Base-by-base conservation (phyloP, 1,140 invertebrate genomes). In the Hormaphis cornu region DNA sequence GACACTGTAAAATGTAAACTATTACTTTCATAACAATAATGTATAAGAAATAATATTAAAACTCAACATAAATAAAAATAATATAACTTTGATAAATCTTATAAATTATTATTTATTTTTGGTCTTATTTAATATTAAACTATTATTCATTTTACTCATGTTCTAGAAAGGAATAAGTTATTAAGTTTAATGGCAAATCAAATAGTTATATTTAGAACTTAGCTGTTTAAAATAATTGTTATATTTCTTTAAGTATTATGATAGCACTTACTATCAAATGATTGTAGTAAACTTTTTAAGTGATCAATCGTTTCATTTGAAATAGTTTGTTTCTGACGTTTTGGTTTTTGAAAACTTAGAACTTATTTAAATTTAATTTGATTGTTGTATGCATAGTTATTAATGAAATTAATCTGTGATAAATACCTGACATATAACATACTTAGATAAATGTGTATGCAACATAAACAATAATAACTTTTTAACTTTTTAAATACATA, bases 351-450 rank as follows among this genome's bases (percentile, higher is more conserved):
- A 24, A 1, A 58, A 37, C 35, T 37, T 22, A 40, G 28, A 22
- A 58, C 16, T 58, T 58, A n/a, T n/a, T n/a, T n/a, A n/a, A 37
- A 40, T 9, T 56, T 40, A 1, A 24, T 40, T 58, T 56, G 35
- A 54, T 35, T 10, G 0, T 58, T 58, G 14, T 22, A 14, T 58
- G 14, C 16, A 14, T 58, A 40, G 22, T 10, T 40, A 24, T 58
- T 58, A 58, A 58, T 40, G 54, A 40, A 58, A 58, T 37, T n/a
- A 40, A 58, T 58, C 54, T 58, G 54, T 58, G 54, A 58, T 58
- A 58, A 40, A 40, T 26, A 24, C 24, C 12, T 3, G 7, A 44
- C 18, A 18, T 44, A 44, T 20, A 20, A 24, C 26, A 10, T 50
- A 24, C 26, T 24, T 24, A 46, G 10, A 46, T 5, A 22, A 46